Base-by-base conservation (phyloP, 2,888 invertebrate species). In the Drosophila multiciliata region DNA sequence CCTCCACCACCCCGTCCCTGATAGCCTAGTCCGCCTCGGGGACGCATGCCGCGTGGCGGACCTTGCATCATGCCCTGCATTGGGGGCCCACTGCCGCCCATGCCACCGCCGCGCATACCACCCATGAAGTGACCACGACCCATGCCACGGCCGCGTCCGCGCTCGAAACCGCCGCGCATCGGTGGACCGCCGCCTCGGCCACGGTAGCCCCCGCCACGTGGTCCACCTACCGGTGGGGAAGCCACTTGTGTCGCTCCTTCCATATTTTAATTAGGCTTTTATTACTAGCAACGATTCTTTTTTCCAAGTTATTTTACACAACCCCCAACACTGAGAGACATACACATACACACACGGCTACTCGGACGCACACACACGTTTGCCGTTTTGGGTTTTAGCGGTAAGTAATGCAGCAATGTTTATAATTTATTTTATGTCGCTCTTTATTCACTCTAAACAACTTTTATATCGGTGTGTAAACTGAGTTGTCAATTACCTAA, bases 71-170 rank as follows among this genome's bases (percentile, higher is more conserved):
- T 90, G 17, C 90, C 89, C 32, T 89, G 89, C 76, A 90, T 88
- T 23, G 91, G 91, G 1, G 92, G 92, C 4, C 90, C 89, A 17
- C 90, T 87, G 12, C 90, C 91, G 15, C 91, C 92, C 88, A 92
- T 91, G 20, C 78, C 74, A 3, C 91, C 91, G 29, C 92, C 92
- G 26, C 90, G 88, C 82, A 91, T 89, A 15, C 91, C 81, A 8
- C 92, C 91, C 91, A 92, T 91, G 50, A 89, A 92, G 65, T 93
- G 92, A n/a, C 93, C 93, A 20, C 93, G 91, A 50, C 92, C 92
- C 90, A 93, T 91, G 36, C 93, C 93, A 52, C 93, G 89, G 23
- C 93, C 93, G 57, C 93, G 91, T 29, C 92, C 93, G 17, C 93
- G 91, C 53, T 93, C 93, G 54, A 91, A 93, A 1, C 93, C 92